phyloP scores from a whole-genome alignment of 2,113 vertebrate species.

The Coturnix japonica region DNA sequence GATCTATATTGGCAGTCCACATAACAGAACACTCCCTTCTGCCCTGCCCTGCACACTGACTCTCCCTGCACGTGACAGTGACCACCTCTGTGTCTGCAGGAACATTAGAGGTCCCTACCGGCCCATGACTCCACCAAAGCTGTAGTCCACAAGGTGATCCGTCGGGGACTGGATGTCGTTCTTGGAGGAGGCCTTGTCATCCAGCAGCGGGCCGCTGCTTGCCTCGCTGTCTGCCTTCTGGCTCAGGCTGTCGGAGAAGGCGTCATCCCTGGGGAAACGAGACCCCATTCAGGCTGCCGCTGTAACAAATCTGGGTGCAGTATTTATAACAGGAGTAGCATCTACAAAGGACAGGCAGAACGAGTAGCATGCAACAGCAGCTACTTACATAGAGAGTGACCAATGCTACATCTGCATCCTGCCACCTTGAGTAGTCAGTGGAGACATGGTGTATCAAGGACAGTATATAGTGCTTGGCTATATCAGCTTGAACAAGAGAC shows the following conservation, averaged over 20 bases:
- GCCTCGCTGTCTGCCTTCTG: constrained; percentile 98
- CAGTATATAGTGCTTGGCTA: background rate
- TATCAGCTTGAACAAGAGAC: background rate
- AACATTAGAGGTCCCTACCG: constrained; percentile 79
- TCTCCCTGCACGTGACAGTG: background rate
- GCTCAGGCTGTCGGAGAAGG: constrained; percentile 97
- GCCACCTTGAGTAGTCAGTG: accelerated
- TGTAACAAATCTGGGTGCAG: background rate
- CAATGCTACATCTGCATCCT: background rate
- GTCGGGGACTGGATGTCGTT: constrained; percentile 93
- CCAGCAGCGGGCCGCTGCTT: constrained; percentile 93
- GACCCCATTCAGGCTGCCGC: background rate
- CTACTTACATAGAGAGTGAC: accelerated
- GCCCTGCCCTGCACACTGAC: background rate
- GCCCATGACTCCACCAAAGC: constrained; percentile 92
- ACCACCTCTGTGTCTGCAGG: background rate
- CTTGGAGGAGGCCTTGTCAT: constrained; percentile 95
- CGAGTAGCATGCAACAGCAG: background rate
- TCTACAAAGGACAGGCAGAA: background rate
- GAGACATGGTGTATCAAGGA: background rate
- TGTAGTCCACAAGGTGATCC: constrained; percentile 90
- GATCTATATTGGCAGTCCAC: background rate
- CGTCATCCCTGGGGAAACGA: constrained; percentile 87
- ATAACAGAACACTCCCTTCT: background rate
- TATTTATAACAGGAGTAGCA: background rate